Percentiles rank a stretch among this genome's conserved stretches.
phyloP scores from a whole-genome alignment of 2,888 invertebrate species.

The Hypercompe scribonia region DNA sequence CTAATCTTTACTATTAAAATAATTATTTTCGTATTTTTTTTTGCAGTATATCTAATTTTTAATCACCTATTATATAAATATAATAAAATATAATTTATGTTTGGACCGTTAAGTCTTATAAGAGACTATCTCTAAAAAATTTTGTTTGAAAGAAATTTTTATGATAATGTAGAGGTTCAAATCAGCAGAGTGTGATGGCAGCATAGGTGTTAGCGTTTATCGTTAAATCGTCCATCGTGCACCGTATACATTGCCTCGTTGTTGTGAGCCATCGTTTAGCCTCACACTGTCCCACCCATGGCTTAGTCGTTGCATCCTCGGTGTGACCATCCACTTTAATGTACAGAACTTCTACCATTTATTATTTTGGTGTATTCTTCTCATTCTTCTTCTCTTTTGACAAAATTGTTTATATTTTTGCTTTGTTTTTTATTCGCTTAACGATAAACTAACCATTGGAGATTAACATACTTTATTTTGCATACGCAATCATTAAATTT shows the following conservation, averaged over 20 bases:
- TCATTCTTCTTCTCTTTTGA: slow-evolving; percentile 47
- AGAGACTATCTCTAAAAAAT: background rate
- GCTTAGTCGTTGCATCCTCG: slow-evolving; percentile 83
- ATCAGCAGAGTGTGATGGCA: slow-evolving; percentile 65
- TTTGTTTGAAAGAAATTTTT: background rate
- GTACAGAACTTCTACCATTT: slow-evolving; percentile 63
- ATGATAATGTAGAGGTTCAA: slow-evolving; percentile 16
- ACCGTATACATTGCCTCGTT: slow-evolving; percentile 74
- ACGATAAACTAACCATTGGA: slow-evolving; percentile 73
- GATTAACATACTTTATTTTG: slow-evolving; percentile 68
- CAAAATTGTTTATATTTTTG: slow-evolving; percentile 45
- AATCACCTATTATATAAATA: background rate
- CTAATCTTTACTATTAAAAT: background rate
- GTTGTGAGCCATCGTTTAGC: slow-evolving; percentile 80
- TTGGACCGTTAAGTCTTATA: slow-evolving; percentile 5
- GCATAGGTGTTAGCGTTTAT: slow-evolving; percentile 67
- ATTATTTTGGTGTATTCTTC: slow-evolving; percentile 55
- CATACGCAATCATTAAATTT: slow-evolving; percentile 65
- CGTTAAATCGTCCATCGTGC: slow-evolving; percentile 66
- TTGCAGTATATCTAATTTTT: background rate
- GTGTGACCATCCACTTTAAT: slow-evolving; percentile 72
- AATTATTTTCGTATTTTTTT: background rate
- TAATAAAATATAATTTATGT: background rate
- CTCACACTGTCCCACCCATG: slow-evolving; percentile 78
- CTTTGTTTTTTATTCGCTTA: slow-evolving; percentile 64